Evolutionary conservation across 2,888 invertebrate genomes (phyloP), one percentile per base, ranked within the genome.

Genomic region (Mythimna ferrago): DNA sequence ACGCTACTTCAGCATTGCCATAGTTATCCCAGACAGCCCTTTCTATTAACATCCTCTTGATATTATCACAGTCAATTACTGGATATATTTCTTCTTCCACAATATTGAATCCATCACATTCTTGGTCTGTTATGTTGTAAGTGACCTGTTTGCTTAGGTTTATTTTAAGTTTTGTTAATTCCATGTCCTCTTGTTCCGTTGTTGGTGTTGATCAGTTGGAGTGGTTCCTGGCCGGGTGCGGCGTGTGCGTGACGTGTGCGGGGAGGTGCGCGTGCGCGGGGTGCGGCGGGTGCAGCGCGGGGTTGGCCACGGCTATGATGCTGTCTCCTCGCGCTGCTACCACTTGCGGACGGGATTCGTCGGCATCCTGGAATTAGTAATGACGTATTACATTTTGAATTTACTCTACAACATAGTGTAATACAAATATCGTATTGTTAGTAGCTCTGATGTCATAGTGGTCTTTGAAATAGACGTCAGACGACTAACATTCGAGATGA

Each of bases 251-350:
- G 26, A 66, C 11, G 94, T 21, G 98, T 97, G 62, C 98, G 97
- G 96, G 65, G 7, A 61, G 41, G 85, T 90, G 77, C 96, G 62
- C 35, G 94, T 19, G 98, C 98, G 60, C 98, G 98, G 96, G 68
- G 86, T 90, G 78, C 96, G 90, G 91, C 2, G 97, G 96, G 21
- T 97, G 97, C 82, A 98, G 94, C 3, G 98, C 98, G 19, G 98
- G 98, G 96, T 98, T 98, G 35, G 98, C 98, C 1, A 98, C 98
- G 0, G 98, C 98, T 86, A 98, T 98, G 89, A 98, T 98, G 92
- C 98, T 98, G 92, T 98, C 98, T 0, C 98, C 98, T 19, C 98
- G 97, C 0, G 98, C 98, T 0, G 98, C 98, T 78, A 98, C 98
- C 80, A 98, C 97, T 96, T 98, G 97, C 0, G 97, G 97, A 38